phyloP scores from a whole-genome alignment of 1,140 invertebrate genomes.

The Micrasema longulum region DNA sequence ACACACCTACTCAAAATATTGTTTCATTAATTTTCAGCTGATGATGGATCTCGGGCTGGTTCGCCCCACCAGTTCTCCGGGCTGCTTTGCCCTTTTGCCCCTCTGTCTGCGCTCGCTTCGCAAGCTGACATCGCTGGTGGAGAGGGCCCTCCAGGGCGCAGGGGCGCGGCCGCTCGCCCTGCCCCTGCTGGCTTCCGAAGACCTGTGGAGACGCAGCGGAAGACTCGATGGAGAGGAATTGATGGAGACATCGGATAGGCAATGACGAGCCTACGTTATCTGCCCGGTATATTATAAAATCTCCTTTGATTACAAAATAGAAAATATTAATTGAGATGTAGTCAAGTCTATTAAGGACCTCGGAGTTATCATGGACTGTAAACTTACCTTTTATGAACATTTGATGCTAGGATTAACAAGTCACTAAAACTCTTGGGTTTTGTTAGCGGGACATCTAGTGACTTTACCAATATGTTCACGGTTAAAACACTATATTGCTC shows the following conservation, averaged over 20 bases:
- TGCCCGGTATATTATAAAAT: too few relatives aligned
- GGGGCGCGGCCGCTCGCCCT: conserved; percentile 84
- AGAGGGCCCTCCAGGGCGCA: conserved; percentile 77
- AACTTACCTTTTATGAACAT: too few relatives aligned
- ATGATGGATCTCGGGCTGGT: conserved; percentile 83
- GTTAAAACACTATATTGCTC: too few relatives aligned
- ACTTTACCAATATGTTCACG: too few relatives aligned
- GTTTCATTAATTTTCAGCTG: conserved; percentile 75
- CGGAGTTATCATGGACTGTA: too few relatives aligned
- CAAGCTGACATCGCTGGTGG: conserved; percentile 81
- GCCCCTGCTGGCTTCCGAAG: conserved; percentile 76
- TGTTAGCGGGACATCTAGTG: too few relatives aligned
- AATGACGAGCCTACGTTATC: conserved; percentile 79
- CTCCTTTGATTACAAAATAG: too few relatives aligned
- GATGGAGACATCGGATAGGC: conserved; percentile 77
- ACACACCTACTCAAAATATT: too few relatives aligned
- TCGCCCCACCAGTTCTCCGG: conserved; percentile 73
- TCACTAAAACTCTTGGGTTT: too few relatives aligned
- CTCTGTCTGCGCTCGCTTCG: conserved; percentile 79
- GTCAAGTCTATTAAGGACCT: too few relatives aligned
- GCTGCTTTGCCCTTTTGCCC: conserved; percentile 84
- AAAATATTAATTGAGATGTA: too few relatives aligned
- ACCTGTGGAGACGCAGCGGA: conserved; percentile 83
- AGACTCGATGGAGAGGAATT: conserved; percentile 72
- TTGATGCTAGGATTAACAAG: too few relatives aligned